These are phyloP conservation scores for Danio kyathit DNA, from an alignment of 2,797 vertebrate species.

Conservation along the genomic window DNA sequence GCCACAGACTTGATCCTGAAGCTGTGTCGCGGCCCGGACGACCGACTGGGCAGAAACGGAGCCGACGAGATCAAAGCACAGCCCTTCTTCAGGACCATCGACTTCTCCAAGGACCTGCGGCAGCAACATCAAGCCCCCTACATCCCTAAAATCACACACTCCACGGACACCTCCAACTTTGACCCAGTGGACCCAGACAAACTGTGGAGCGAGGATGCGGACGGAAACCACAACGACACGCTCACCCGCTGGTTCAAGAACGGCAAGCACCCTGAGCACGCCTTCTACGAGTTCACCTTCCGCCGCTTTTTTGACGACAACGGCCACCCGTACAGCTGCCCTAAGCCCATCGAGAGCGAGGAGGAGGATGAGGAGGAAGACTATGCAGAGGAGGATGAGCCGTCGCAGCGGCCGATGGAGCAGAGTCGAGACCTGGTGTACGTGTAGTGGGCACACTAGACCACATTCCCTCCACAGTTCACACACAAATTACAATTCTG, in stretches of 20 bases:
- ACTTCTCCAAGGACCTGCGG: slow-evolving; percentile 93
- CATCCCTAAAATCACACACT: slow-evolving; percentile 94
- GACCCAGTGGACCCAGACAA: slow-evolving; percentile 98
- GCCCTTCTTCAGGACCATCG: slow-evolving; percentile 89
- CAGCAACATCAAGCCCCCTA: slow-evolving; percentile 91
- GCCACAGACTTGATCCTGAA: slow-evolving; percentile 94
- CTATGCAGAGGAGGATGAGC: slow-evolving; percentile 67
- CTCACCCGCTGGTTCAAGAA: slow-evolving; percentile 94
- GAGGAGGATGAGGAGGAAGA: slow-evolving; percentile 71
- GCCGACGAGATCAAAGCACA: slow-evolving; percentile 97
- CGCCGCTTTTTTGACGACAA: slow-evolving; percentile 93
- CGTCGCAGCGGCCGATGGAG: slow-evolving; percentile 73
- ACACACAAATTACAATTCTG: background rate
- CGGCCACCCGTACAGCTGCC: slow-evolving; percentile 95
- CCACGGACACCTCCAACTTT: slow-evolving; percentile 97
- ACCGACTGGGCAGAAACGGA: slow-evolving; percentile 92
- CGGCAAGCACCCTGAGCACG: slow-evolving; percentile 93
- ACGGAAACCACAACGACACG: slow-evolving; percentile 90
- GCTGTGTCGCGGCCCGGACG: slow-evolving; percentile 93
- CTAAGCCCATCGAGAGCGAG: slow-evolving; percentile 94
- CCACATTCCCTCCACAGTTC: background rate
- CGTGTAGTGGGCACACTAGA: background rate
- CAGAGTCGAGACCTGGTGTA: slow-evolving; percentile 86
- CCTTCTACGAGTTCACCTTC: slow-evolving; percentile 93
- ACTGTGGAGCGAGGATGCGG: slow-evolving; percentile 90